Percentiles rank a stretch among this genome's conserved stretches.
Evolutionary conservation across 2,888 invertebrate species (phyloP).

Genomic region (Stenurella melanura): DNA sequence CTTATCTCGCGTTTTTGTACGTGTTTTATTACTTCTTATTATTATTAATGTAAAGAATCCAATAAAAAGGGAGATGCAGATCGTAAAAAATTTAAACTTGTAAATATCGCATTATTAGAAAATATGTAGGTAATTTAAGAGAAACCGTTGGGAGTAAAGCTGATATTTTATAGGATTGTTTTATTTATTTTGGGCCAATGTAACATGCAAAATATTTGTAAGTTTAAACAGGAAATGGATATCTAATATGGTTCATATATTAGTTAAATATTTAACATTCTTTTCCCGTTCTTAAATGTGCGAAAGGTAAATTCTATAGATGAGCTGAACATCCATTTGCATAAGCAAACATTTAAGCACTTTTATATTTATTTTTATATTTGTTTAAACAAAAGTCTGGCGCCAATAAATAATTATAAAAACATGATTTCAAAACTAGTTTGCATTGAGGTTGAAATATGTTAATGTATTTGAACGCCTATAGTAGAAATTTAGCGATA

Average conservation of each 20-base stretch:
- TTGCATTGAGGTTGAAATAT: constrained; percentile 33
- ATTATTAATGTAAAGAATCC: too few relatives aligned
- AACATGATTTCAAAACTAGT: constrained; percentile 31
- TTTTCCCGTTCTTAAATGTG: not conserved
- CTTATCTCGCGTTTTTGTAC: too few relatives aligned
- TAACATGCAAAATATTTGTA: too few relatives aligned
- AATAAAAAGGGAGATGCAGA: too few relatives aligned
- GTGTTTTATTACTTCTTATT: too few relatives aligned
- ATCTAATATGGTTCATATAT: not conserved
- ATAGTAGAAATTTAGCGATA: constrained; percentile 27
- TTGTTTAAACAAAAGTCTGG: constrained; percentile 19
- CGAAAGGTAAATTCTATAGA: constrained; percentile 6
- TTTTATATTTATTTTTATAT: constrained; percentile 17
- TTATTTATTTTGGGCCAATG: too few relatives aligned
- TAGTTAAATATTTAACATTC: constrained; percentile 2
- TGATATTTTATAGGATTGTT: too few relatives aligned
- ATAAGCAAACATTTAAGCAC: constrained; percentile 26
- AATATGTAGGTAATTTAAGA: too few relatives aligned
- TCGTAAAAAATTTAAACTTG: too few relatives aligned
- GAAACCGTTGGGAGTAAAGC: too few relatives aligned
- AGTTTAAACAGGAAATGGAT: not conserved
- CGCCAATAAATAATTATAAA: constrained; percentile 32
- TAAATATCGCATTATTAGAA: too few relatives aligned
- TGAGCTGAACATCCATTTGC: constrained; percentile 1
- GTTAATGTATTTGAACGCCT: constrained; percentile 25